phyloP scores from a whole-genome alignment of 1,140 invertebrate genomes.

The Eumeta japonica region DNA sequence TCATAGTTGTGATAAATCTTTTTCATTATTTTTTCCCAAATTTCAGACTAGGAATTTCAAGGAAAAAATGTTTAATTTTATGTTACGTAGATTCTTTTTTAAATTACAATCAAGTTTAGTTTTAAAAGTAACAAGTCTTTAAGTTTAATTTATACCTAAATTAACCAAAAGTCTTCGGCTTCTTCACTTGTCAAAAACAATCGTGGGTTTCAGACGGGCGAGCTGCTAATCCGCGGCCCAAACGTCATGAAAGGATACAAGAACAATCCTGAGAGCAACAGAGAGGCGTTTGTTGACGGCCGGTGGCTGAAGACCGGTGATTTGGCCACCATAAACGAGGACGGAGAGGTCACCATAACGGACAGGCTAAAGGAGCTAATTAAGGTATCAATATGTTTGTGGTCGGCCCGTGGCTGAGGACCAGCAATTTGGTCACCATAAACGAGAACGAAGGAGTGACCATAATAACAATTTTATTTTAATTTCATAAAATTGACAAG shows the following conservation, averaged over 20 bases:
- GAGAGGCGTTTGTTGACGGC: constrained; percentile 64
- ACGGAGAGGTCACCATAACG: constrained; percentile 67
- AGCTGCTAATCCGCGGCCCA: constrained; percentile 68
- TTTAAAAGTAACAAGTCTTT: too few relatives aligned
- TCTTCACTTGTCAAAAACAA: too few relatives aligned
- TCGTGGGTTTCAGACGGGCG: constrained; percentile 61
- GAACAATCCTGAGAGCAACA: constrained; percentile 73
- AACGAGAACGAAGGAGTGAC: constrained; percentile 68
- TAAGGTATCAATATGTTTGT: constrained; percentile 72
- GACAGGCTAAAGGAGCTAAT: constrained; percentile 88
- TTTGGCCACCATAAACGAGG: constrained; percentile 71
- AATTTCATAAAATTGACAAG: too few relatives aligned
- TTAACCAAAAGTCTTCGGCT: too few relatives aligned
- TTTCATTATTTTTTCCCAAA: too few relatives aligned
- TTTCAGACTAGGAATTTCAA: too few relatives aligned
- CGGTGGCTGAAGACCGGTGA: constrained; percentile 83
- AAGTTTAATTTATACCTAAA: too few relatives aligned
- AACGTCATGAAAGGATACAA: constrained; percentile 77
- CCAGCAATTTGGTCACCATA: constrained; percentile 77
- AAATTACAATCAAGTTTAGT: too few relatives aligned
- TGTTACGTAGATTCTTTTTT: too few relatives aligned
- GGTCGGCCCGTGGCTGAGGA: constrained; percentile 73
- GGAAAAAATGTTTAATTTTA: too few relatives aligned
- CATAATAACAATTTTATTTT: too few relatives aligned
- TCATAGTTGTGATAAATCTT: too few relatives aligned